Evolutionary conservation across 1,140 invertebrate species (phyloP), one percentile per base, ranked within the genome.

Genomic region (Aporrectodea caliginosa): DNA sequence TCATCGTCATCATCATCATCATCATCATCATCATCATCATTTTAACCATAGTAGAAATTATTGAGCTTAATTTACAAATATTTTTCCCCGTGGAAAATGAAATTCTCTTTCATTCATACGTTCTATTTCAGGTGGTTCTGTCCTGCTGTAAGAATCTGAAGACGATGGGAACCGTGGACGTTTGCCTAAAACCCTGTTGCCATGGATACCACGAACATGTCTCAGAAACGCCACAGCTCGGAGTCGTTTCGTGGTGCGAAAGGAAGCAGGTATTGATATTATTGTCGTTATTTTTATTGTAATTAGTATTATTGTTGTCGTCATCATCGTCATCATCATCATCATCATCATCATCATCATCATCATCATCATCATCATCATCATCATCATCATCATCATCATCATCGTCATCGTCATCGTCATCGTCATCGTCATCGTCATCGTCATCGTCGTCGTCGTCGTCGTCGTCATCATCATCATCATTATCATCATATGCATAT

Each of bases 321-420:
- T 6, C 43, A 12, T 22, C 6, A 58, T 6, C 43, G 22, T 58
- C 6, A 58, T 58, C 43, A 58, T 58, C 43, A 58, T 58, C 43
- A 58, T 58, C 43, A 58, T 58, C 43, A 58, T 58, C 43, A 58
- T 58, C 43, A 58, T 58, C 43, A 58, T 58, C 43, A 58, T 58
- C 43, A 58, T 58, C 43, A 58, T 58, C 43, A 58, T 58, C 43
- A 58, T 58, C 43, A 58, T 58, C 43, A 58, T 58, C 43, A 58
- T 58, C 43, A 58, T 6, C 43, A n/a, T 58, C 43, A 12, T 58
- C 43, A 12, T 58, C 43, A 6, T 58, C 22, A 6, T 58, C 22
- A 6, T 22, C 6, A 58, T 6, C 43, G 6, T 12, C 43, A 12
- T 12, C 6, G 6, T 22, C 22, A 22, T 58, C 43, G 43, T 58